Base-by-base conservation (phyloP, 2,888 invertebrate genomes). In the Bombylius major region DNA sequence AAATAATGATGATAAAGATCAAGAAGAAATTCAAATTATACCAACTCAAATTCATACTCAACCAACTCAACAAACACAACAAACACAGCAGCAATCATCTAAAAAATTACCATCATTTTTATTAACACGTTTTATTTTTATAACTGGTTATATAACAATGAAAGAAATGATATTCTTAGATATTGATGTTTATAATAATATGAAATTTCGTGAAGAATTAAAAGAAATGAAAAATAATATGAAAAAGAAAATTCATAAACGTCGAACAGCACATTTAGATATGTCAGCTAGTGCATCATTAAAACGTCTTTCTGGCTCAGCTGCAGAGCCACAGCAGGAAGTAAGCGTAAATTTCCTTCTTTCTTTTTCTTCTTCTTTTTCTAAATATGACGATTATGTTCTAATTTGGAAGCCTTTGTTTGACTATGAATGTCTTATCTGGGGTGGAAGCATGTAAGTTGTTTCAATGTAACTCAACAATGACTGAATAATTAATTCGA, bases 161-260 rank as follows among this genome's bases (percentile, higher is more conserved):
- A 83, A 86, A 62, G 86, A 91, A 67, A 81, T 92, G 69, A 82
- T 88, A 53, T 86, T 87, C 69, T 77, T 95, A 56, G 94, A 96
- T 66, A 84, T 86, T 36, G 81, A 79, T 61, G 82, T 94, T 5
- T 89, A 92, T 64, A 87, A 86, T 59, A 93, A 93, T 71, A 76
- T 93, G 64, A 87, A 87, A 67, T 77, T 83, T 56, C 76, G 86
- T 8, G 79, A 82, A 58, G 75, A 73, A 42, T 64, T 79, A 7
- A 73, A 69, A 58, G 67, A 71, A 3, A 68, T 69, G 39, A 70
- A 69, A 54, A 69, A 69, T 14, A 62, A 58, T 33, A 56, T 62
- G 7, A 62, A 63, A 75, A 66, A 79, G 72, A 55, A 51, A 12
- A 54, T 61, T 5, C 67, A 63, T 39, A 65, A 69, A 13, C 65